Base-by-base conservation (phyloP, 2,888 invertebrate species). In the Nemapogon koenigi region DNA sequence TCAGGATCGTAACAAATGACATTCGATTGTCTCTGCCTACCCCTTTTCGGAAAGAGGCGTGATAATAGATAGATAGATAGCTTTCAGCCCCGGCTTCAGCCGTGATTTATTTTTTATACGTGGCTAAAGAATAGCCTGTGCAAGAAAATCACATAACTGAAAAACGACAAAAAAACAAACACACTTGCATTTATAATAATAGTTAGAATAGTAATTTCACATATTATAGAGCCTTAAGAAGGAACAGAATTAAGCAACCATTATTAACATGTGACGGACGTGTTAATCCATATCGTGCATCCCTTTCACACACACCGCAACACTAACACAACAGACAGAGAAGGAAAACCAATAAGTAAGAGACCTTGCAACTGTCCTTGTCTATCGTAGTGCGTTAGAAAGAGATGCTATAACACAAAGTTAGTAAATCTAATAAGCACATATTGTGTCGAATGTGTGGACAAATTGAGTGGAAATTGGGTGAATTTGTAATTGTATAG, bases 241-340 rank as follows among this genome's bases (percentile, higher is more conserved):
- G 19, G 45, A 43, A 46, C 46, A 50, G 57, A 56, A 67, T 69
- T 60, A 68, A 63, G 54, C 54, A 49, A 49, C 59, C 67, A 61
- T 75, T 72, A 71, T 32, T 50, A 65, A 66, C 73, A 75, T 59
- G 69, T 75, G 75, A 70, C 73, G 72, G 61, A 52, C 47, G 48
- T 46, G 49, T 37, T 37, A 27, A 28, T 11, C 26, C 18, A 27
- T 67, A 64, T 67, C 54, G 57, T 39, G 33, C 6, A 4, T 59
- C 63, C 39, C 57, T 1, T 43, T 60, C 56, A 1, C 47, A 35
- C 53, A 0, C 15, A 11, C 0, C 17, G 11, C 22, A 22, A 22
- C 22, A n/a, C 11, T 11, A 10, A 4, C 28, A 26, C 4, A 44
- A 33, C n/a, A 37, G 53, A 63, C 44, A 19, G 57, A 46, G 61